Evolutionary conservation across 2,888 invertebrate species (phyloP), one percentile per base, ranked within the genome.

Genomic region (Dasypogon diadema): DNA sequence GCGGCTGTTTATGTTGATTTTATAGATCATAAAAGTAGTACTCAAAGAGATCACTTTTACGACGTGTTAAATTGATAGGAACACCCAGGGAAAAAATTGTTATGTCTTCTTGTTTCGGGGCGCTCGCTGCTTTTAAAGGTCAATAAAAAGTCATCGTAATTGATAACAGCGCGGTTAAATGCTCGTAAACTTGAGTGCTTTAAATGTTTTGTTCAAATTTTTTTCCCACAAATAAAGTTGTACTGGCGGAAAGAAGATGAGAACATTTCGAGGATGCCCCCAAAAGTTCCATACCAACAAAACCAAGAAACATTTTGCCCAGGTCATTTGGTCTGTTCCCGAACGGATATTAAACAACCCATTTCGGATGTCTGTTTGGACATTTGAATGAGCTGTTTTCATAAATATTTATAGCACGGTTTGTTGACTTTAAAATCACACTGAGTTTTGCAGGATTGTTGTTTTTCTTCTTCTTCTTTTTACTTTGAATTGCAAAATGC

Each of bases 1-100:
- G 70, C 76, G 73, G 51, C 76, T 12, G 77, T 79, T 78, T 79
- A 79, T 76, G 56, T 60, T 77, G 75, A 70, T 79, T 79, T 79
- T 79, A 79, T 79, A 78, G 79, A 77, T 75, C 79, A 75, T 79
- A 77, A 78, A 63, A 65, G 65, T 46, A 65, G 37, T 65, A 65
- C 65, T 65, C 65, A 51, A 75, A 65, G 63, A 55, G 76, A 79
- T 78, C 77, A 79, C 26, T 76, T 79, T 79, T 68, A 78, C 76
- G 79, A 78, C 74, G 79, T 79, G 79, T 79, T 74, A 78, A 78
- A 77, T 77, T 78, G 76, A 78, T 78, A 65, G 54, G 54, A 42
- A 58, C 58, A 72, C 65, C 65, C 65, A 65, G 48, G 48, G 48
- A 65, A 65, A 42, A 65, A 65, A 65, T 65, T 65, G 65, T 65